phyloP scores from a whole-genome alignment of 2,113 vertebrate species.

The Rhinolophus ferrumequinum region DNA sequence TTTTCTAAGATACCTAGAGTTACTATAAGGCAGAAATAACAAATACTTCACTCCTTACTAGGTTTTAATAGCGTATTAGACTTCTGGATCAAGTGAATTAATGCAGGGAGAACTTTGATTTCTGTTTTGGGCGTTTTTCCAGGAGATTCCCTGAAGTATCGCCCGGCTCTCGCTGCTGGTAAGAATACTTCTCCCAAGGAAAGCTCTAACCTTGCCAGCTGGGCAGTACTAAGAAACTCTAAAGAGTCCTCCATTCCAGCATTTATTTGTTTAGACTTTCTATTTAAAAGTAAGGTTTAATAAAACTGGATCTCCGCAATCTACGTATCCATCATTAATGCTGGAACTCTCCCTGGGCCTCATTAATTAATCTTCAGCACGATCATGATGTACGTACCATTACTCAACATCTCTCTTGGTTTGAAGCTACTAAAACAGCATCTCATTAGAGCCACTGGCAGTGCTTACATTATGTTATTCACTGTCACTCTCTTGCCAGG shows the following conservation, averaged over 20 bases:
- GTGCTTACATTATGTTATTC: background rate
- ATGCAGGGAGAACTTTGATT: background rate
- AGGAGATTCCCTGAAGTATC: background rate
- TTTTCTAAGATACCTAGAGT: background rate
- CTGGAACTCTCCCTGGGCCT: background rate
- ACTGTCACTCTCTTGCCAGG: background rate
- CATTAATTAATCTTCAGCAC: background rate
- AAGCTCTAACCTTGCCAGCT: background rate
- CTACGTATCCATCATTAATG: background rate
- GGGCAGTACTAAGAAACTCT: background rate
- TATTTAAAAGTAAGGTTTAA: slow-evolving; percentile 1
- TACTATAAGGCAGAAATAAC: background rate
- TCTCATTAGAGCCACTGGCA: background rate
- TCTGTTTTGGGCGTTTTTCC: background rate
- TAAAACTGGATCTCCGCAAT: background rate
- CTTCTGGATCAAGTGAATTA: background rate
- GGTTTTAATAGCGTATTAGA: background rate
- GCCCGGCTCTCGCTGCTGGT: background rate
- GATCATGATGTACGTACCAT: background rate
- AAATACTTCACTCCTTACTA: background rate
- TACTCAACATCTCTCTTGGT: background rate
- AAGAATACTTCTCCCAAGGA: background rate
- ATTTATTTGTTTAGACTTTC: background rate
- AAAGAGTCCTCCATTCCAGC: background rate
- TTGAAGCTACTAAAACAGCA: background rate